phyloP scores from a whole-genome alignment of 2,797 vertebrate species.

The Bradypus variegatus region DNA sequence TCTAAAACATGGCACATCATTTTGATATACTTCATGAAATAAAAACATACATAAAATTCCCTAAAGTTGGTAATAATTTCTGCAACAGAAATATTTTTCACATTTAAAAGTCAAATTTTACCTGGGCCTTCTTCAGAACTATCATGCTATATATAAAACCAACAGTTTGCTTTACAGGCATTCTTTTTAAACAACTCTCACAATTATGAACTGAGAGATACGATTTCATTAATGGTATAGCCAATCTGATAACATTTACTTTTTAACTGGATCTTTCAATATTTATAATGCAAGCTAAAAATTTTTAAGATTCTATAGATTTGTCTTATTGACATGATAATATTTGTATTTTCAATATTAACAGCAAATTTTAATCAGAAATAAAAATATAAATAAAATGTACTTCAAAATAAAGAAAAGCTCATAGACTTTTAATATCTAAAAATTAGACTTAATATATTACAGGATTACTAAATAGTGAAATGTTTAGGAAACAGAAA shows the following conservation, averaged over 20 bases:
- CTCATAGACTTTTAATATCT: conserved; percentile 5
- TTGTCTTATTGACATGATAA: conserved; percentile 11
- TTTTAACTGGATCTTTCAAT: conserved; percentile 9
- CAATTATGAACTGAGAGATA: neutral
- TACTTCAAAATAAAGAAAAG: conserved; percentile 37
- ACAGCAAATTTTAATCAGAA: conserved; percentile 3
- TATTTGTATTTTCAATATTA: conserved; percentile 15
- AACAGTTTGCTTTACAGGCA: neutral
- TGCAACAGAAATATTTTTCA: conserved; percentile 35
- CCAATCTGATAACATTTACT: neutral
- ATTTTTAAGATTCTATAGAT: neutral
- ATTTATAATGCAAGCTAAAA: conserved; percentile 12
- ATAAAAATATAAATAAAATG: conserved; percentile 22
- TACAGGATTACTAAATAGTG: neutral
- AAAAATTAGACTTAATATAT: neutral
- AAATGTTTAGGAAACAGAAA: conserved; percentile 17
- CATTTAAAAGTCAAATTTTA: conserved; percentile 25
- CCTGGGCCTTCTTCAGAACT: conserved; percentile 4
- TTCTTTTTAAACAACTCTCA: conserved; percentile 4
- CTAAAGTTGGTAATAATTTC: conserved; percentile 10
- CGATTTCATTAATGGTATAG: conserved; percentile 26
- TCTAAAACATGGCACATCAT: neutral
- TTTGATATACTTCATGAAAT: neutral
- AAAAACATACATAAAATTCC: conserved; percentile 20
- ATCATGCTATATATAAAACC: neutral